These are phyloP conservation scores for Rhabditoides inermis DNA, from an alignment of 2,888 invertebrate species.

Conservation along the genomic window DNA sequence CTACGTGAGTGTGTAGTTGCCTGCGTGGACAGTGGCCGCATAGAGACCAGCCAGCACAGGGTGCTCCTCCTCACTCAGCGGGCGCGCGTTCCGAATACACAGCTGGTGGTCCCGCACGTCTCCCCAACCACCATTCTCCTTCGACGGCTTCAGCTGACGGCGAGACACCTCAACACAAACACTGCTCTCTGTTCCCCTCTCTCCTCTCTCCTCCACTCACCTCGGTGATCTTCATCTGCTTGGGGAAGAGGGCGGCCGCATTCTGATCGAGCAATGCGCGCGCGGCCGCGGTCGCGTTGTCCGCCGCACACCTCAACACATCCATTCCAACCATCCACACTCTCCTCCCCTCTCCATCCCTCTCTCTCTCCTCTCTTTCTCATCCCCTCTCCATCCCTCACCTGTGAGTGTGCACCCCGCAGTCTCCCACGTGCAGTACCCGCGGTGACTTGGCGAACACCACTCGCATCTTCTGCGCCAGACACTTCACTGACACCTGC, in stretches of 20 bases:
- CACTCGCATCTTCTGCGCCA: constrained; percentile 62
- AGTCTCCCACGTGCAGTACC: constrained; percentile 97
- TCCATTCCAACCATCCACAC: no score
- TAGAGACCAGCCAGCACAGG: no score
- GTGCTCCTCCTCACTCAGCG: no score
- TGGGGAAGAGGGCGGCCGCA: constrained; percentile 56
- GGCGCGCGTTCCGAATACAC: constrained; percentile 57
- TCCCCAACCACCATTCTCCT: constrained; percentile 88
- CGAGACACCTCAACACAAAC: constrained; percentile 27
- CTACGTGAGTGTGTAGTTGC: no score
- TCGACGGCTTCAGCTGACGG: constrained; percentile 49
- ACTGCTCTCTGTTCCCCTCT: not conserved
- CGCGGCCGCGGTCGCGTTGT: constrained; percentile 19
- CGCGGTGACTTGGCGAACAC: constrained; percentile 77
- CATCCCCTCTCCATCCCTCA: constrained; percentile 8
- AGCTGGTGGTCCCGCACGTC: constrained; percentile 77
- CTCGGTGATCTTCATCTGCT: constrained; percentile 36
- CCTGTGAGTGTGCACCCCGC: constrained; percentile 63
- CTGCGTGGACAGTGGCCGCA: no score
- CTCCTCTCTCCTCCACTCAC: constrained; percentile 7
- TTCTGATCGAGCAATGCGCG: constrained; percentile 52
- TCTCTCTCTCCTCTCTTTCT: not conserved
- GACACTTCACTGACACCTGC: constrained; percentile 43
- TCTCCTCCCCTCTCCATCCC: not conserved
- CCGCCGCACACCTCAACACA: constrained; percentile 23